phyloP scores from a whole-genome alignment of 2,888 invertebrate genomes.

The Ferdinandea cuprea region DNA sequence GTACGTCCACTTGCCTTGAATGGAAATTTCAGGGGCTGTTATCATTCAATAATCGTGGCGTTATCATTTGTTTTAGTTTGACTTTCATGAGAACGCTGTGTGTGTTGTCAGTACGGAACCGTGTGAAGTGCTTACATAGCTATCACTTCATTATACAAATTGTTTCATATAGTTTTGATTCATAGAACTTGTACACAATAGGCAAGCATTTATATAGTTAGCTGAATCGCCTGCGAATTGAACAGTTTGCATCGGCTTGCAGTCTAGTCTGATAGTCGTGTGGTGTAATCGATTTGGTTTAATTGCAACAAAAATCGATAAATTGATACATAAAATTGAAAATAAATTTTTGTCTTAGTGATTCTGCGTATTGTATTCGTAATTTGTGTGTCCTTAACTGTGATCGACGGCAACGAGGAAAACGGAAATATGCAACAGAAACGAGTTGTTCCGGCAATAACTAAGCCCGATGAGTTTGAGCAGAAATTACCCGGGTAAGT shows the following conservation, averaged over 20 bases:
- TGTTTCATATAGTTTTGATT: conserved; percentile 40
- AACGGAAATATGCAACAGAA: conserved; percentile 78
- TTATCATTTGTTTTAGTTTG: conserved; percentile 59
- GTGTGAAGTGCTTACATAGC: conserved; percentile 48
- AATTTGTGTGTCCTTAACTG: conserved; percentile 34
- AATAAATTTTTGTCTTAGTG: conserved; percentile 46
- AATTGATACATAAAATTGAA: conserved; percentile 2
- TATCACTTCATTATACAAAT: conserved; percentile 63
- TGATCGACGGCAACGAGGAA: conserved; percentile 22
- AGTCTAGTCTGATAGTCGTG: conserved; percentile 36
- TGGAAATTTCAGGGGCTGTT: conserved; percentile 50
- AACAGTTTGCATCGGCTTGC: conserved; percentile 60
- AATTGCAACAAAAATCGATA: conserved; percentile 51
- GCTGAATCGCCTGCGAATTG: conserved; percentile 23
- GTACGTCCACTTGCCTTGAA: conserved; percentile 25
- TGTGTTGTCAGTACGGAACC: conserved; percentile 26
- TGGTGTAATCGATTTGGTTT: conserved; percentile 47
- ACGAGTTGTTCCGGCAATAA: conserved; percentile 78
- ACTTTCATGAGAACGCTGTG: conserved; percentile 33
- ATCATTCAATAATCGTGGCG: conserved; percentile 53
- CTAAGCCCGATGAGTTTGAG: conserved; percentile 79
- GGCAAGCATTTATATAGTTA: conserved; percentile 56
- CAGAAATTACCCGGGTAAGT: conserved; percentile 80
- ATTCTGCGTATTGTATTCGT: conserved; percentile 17
- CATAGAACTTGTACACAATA: conserved; percentile 29